Evolutionary conservation across 2,888 invertebrate genomes (phyloP), one percentile per base, ranked within the genome.

Genomic region (Liodrosophila aerea): DNA sequence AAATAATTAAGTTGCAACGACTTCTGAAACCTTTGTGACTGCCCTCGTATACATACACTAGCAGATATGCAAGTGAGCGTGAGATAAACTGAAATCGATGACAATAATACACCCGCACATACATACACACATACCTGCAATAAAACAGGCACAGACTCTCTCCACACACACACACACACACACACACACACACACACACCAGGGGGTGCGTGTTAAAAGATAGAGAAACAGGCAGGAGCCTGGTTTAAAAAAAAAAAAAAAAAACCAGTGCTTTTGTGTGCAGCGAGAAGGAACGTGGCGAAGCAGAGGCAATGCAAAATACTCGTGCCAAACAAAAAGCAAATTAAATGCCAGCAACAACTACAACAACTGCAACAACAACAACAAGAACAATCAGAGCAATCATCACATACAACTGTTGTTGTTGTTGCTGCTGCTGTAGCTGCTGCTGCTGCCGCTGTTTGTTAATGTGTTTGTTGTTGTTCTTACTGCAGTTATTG

Each of bases 51-150:
- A 29, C 12, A 43, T 33, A 40, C 53, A 29, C 13, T 11, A 16
- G 40, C 2, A 31, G 8, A 30, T 18, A 11, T 33, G 33, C 13
- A 5, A 2, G 9, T 5, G 13, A 30, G 50, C 39, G 44, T 39
- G 41, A 51, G 63, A 68, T 70, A 73, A 68, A 73, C 57, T 51
- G 49, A 73, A 70, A 70, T 70, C 73, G 73, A 68, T 64, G 64
- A 61, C 65, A 69, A 60, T 60, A 67, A 47, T 27, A 47, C 4
- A 22, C 2, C 2, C 22, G 5, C 22, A 22, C 22, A 22, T 5
- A 22, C 22, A 22, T 5, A 22, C 22, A 22, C 22, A 5, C 3
- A 22, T 5, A 22, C 22, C 2, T 22, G 22, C 22, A 5, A 22
- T 22, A 22, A 22, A 22, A 2, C 5, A 22, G 2, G 22, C 22